Evolutionary conservation across 1,140 invertebrate species (phyloP).

Genomic region (Pinna nobilis): DNA sequence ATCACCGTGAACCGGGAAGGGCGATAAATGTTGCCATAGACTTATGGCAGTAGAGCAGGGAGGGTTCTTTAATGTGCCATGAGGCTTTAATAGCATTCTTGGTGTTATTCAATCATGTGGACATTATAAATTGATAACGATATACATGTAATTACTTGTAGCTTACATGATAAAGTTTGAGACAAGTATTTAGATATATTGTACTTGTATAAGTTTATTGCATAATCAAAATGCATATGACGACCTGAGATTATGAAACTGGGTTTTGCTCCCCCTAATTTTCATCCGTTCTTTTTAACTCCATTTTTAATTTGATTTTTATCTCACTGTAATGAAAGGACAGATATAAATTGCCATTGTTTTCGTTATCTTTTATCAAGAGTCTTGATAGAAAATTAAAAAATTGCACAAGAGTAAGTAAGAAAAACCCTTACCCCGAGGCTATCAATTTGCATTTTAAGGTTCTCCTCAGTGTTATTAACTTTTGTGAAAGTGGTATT

Average conservation of each 20-base stretch:
- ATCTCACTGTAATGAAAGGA: too few relatives aligned
- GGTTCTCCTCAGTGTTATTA: constrained; percentile 33
- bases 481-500: not conserved
- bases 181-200: not conserved
- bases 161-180: not conserved
- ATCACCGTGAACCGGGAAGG: too few relatives aligned
- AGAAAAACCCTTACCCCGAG: constrained; percentile 40
- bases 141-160: not conserved
- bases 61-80: too few relatives aligned
- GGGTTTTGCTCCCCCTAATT: not conserved
- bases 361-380: not conserved
- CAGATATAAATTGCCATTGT: too few relatives aligned
- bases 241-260: too few relatives aligned
- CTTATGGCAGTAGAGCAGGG: too few relatives aligned
- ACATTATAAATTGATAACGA: too few relatives aligned
- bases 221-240: too few relatives aligned
- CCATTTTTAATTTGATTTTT: not conserved
- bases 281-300: not conserved
- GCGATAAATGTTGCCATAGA: too few relatives aligned
- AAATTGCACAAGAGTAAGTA: not conserved
- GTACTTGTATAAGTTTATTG: too few relatives aligned
- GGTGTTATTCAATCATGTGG: too few relatives aligned
- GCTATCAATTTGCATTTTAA: constrained; percentile 50
- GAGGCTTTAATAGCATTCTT: too few relatives aligned
- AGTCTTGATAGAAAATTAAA: not conserved